Evolutionary conservation across 2,113 vertebrate genomes (phyloP), one percentile per base, ranked within the genome.

Genomic region (Brevimyrus niger): DNA sequence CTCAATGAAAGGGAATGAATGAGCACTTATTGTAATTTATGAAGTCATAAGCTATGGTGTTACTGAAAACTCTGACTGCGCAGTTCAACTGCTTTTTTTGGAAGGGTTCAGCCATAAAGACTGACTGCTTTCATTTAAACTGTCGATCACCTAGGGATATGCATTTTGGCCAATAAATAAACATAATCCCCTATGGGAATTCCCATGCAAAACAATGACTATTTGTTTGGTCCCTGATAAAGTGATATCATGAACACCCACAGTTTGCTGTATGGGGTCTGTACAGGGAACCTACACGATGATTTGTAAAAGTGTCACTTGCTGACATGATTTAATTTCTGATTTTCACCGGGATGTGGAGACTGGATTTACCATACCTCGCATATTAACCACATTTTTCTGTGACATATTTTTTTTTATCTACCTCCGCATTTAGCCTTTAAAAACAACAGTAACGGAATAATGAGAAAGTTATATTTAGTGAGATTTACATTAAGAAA

Each of bases 21-120:
- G 82, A 87, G 85, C 85, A 35, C 85, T 87, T 87, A 87, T 53
- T 51, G 7, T 87, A 87, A 87, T 87, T 87, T 87, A 87, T 55
- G 50, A 53, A 87, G 85, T 87, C 85, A 87, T 87, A 31, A 53
- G 85, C 27, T 17, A n/a, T 19, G n/a, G 85, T 31, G 13, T 53
- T 87, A 35, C 48, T 87, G 50, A 87, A 38, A 87, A 53, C 35
- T 50, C 48, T 87, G 50, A 51, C 85, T 55, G 48, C 13, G 31
- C 50, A 53, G n/a, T 87, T 87, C n/a, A 31, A 42, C 47, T 84
- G 50, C 48, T 15, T 53, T 53, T 53, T 31, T 84, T 38, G 47
- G 48, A 51, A 35, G 3, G 15, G 44, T 87, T 87, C 85, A 87
- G 47, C 50, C 50, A 86, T 50, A 53, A 53, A 86, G 6, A 51